Evolutionary conservation across 1,140 invertebrate genomes (phyloP), one percentile per base, ranked within the genome.

Genomic region (Drosophila triauraria): DNA sequence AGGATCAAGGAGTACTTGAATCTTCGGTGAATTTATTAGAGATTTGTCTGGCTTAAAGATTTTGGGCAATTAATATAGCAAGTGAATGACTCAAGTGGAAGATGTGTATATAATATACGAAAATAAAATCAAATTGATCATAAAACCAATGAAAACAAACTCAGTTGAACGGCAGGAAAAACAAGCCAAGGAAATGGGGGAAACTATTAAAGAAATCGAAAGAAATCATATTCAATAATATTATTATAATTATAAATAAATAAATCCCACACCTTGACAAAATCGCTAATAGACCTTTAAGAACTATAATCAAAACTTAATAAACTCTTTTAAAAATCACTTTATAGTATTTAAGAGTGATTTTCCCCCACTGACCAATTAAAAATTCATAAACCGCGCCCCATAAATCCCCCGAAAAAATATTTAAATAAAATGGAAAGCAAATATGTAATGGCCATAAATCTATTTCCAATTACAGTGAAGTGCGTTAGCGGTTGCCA

Each of bases 381-480:
- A 50, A 74, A 82, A 32, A 48, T 72, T 17, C 46, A 48, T 32
- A 76, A 59, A 32, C 40, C 40, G 47, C 53, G 48, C 25, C 10
- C 20, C 17, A 50, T 78, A 54, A 82, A 61, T 20, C 46, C n/a
- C 3, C 58, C 46, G 58, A 65, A 76, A 76, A 75, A 82, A 64
- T 42, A 58, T 67, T 65, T 30, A 23, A 62, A 69, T 54, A 61
- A 62, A 80, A 61, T 47, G 40, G 51, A 76, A 67, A 65, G 56
- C 30, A 64, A 50, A 81, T 62, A 44, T 58, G 20, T 60, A 60
- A 54, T 35, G 47, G 7, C 60, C 43, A 77, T 77, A 56, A 68
- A 78, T 65, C 51, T 53, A 59, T 77, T 71, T 71, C 68, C 65
- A 69, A 78, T 78, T 78, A 53, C 70, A 86, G 84, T 70, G 80